Evolutionary conservation across 2,888 invertebrate genomes (phyloP).

Genomic region (Pollenia labialis): DNA sequence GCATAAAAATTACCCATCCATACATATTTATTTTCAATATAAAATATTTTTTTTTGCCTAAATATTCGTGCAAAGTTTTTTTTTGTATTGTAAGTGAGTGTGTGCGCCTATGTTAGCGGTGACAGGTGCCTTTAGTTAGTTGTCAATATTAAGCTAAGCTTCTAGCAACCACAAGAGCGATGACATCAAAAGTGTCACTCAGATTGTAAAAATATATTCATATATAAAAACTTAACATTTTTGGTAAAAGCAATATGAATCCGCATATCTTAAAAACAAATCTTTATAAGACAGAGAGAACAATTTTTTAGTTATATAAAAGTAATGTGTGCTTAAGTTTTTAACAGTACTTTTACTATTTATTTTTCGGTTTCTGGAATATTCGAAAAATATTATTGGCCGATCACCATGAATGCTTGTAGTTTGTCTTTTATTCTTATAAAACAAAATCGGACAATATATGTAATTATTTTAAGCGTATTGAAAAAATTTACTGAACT

Average conservation of each 20-base stretch:
- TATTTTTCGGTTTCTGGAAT: too few species aligned
- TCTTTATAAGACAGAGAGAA: too few species aligned
- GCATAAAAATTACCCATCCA: background rate
- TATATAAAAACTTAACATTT: constrained; percentile 57
- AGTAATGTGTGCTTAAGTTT: too few species aligned
- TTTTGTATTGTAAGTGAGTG: background rate
- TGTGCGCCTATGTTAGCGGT: constrained; percentile 15
- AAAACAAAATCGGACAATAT: too few species aligned
- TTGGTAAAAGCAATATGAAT: background rate
- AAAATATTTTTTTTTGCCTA: constrained; percentile 22
- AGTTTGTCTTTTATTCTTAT: too few species aligned
- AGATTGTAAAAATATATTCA: constrained; percentile 77
- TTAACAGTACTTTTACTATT: too few species aligned
- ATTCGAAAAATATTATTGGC: too few species aligned
- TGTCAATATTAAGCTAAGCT: constrained; percentile 67
- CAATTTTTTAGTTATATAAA: too few species aligned
- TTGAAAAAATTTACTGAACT: too few species aligned
- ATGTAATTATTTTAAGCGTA: too few species aligned
- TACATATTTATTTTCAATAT: constrained; percentile 3
- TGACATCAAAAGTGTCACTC: constrained; percentile 81
- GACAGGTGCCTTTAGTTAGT: constrained; percentile 70
- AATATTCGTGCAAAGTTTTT: background rate
- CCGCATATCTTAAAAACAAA: too few species aligned
- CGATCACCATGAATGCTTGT: too few species aligned
- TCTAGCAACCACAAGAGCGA: constrained; percentile 41